Percentiles rank a stretch among this genome's conserved stretches.
phyloP scores from a whole-genome alignment of 2,113 vertebrate species.

The Pristiophorus japonicus region DNA sequence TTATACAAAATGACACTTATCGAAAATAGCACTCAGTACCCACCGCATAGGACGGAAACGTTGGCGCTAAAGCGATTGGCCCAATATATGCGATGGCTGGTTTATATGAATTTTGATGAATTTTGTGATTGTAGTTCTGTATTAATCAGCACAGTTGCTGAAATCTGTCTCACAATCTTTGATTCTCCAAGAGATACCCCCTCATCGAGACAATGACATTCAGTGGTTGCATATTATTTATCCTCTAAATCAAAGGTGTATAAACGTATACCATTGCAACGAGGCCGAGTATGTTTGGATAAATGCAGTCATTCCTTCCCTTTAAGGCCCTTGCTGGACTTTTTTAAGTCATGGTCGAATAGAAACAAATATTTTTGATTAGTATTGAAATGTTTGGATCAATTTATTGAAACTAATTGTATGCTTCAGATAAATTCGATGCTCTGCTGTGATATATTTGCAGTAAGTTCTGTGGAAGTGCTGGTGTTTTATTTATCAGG shows the following conservation, averaged over 20 bases:
- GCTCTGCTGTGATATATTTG: not conserved
- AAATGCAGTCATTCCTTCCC: not conserved
- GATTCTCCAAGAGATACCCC: not conserved
- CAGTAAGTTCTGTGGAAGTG: not conserved
- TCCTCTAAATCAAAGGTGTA: not conserved
- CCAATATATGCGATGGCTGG: too few relatives aligned
- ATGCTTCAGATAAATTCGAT: not conserved
- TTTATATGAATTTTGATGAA: not conserved
- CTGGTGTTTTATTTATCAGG: not conserved
- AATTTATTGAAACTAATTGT: not conserved
- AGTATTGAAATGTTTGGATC: not conserved
- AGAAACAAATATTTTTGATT: not conserved
- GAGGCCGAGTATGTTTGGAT: not conserved
- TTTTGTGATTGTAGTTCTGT: not conserved
- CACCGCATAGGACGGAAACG: not conserved
- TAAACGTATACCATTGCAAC: not conserved
- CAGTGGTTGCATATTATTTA: not conserved
- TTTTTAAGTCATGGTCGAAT: not conserved
- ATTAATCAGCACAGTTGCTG: not conserved
- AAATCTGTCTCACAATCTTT: not conserved
- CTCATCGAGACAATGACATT: not conserved
- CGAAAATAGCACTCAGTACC: not conserved
- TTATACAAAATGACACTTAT: too few relatives aligned
- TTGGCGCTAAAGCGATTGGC: not conserved
- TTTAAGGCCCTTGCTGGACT: not conserved